Evolutionary conservation across 2,797 vertebrate genomes (phyloP).

Genomic region (Trachurus trachurus): DNA sequence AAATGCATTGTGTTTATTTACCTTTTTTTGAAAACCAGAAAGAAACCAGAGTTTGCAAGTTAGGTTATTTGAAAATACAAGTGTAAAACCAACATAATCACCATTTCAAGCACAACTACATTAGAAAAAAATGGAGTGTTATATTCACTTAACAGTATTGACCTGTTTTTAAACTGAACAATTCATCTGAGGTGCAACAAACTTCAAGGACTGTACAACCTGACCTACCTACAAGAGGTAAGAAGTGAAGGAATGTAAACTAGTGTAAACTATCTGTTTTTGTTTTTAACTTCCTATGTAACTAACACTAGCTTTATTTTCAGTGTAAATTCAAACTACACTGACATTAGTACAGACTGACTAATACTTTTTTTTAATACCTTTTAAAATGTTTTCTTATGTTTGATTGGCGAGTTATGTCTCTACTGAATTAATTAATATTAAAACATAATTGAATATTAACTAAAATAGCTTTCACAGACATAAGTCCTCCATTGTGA

Average conservation of each 20-base stretch:
- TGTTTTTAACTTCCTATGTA: conserved; percentile 11
- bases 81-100: conserved; percentile 28
- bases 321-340: conserved; percentile 21
- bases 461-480: conserved; percentile 6
- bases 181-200: conserved; percentile 17
- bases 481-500: not conserved
- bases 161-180: conserved; percentile 15
- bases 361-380: conserved; percentile 45
- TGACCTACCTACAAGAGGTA: conserved; percentile 4
- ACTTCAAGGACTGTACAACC: conserved; percentile 9
- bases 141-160: conserved; percentile 35
- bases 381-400: conserved; percentile 21
- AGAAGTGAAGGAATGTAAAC: conserved; percentile 22
- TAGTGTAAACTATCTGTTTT: not conserved
- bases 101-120: conserved; percentile 39
- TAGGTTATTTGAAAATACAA: conserved; percentile 15
- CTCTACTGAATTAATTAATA: conserved; percentile 4
- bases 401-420: not conserved
- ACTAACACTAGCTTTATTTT: conserved; percentile 12
- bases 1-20: conserved; percentile 56
- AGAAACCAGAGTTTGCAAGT: conserved; percentile 39
- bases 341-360: conserved; percentile 13
- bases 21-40: conserved; percentile 25
- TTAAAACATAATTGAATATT: not conserved
- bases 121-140: conserved; percentile 44